Conservation (phyloP, 2,888 invertebrate species). For the Troides helena region DNA sequence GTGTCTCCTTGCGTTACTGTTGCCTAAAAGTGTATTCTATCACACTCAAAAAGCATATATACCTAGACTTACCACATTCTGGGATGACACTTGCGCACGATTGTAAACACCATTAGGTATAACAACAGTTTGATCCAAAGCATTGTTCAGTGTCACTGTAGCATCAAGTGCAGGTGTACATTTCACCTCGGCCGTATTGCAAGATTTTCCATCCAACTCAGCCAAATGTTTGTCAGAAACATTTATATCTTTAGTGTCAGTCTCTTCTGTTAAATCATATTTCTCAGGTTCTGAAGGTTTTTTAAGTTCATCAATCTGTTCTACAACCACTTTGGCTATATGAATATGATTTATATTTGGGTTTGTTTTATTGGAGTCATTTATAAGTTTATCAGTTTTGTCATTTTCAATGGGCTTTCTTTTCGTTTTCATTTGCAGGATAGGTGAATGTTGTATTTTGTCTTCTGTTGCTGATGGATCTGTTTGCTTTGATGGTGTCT, state of each 20-base stretch:
- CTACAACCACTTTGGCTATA: too few relatives aligned
- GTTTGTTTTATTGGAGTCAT: too few relatives aligned
- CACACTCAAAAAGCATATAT: background rate
- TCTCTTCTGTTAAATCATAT: too few relatives aligned
- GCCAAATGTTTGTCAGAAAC: conserved; percentile 7
- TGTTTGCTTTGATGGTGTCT: conserved; percentile 33
- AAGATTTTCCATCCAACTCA: conserved; percentile 19
- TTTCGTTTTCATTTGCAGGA: conserved; percentile 36
- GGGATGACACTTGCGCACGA: conserved; percentile 51
- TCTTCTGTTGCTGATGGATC: conserved; percentile 45
- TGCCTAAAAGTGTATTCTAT: too few relatives aligned
- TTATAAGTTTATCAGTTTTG: too few relatives aligned
- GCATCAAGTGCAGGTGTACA: conserved; percentile 32
- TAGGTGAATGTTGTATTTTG: conserved; percentile 50
- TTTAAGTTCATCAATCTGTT: conserved; percentile 22
- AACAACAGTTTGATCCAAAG: conserved; percentile 59
- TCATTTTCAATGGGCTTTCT: conserved; percentile 23
- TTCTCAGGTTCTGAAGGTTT: conserved; percentile 1
- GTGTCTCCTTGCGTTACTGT: too few relatives aligned
- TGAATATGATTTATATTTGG: too few relatives aligned
- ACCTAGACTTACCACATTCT: conserved; percentile 49
- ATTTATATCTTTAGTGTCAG: conserved; percentile 12
- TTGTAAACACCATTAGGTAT: conserved; percentile 54
- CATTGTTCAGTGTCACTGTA: conserved; percentile 35
- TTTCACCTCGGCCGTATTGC: conserved; percentile 51